A percentile compares a stretch with the other conserved stretches of the same genome.
These are phyloP conservation scores for Wiebesia pumilae DNA, from an alignment of 1,140 invertebrate species.

Conservation along the genomic window DNA sequence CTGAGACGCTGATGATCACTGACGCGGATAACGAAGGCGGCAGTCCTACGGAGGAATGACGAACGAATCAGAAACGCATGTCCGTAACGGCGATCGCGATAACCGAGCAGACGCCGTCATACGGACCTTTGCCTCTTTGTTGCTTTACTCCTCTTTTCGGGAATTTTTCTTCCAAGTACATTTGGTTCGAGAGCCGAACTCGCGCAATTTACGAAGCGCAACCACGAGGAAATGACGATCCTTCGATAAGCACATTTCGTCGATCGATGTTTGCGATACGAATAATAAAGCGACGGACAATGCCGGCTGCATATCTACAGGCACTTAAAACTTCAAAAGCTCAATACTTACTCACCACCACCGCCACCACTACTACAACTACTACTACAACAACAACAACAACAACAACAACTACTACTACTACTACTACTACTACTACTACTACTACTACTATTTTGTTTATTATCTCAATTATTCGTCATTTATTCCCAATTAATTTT, in stretches of 20 bases:
- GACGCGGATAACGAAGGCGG: background rate
- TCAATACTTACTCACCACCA: too few relatives aligned
- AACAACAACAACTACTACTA: too few relatives aligned
- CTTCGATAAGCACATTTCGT: background rate
- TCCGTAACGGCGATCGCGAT: background rate
- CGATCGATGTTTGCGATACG: conserved; percentile 45
- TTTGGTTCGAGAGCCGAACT: too few relatives aligned
- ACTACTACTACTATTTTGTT: too few relatives aligned
- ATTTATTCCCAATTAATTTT: too few relatives aligned
- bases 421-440: too few relatives aligned
- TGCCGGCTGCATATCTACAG: conserved; percentile 10
- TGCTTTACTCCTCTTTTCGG: too few relatives aligned
- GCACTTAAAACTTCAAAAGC: background rate
- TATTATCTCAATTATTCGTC: too few relatives aligned
- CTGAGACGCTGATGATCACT: conserved; percentile 28
- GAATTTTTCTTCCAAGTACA: too few relatives aligned
- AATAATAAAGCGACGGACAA: conserved; percentile 15
- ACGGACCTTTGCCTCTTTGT: background rate
- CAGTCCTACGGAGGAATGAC: background rate
- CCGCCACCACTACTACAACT: too few relatives aligned
- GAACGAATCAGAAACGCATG: background rate
- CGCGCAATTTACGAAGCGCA: background rate
- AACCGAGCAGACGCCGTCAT: too few relatives aligned
- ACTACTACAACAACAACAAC: too few relatives aligned
- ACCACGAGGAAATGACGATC: background rate